phyloP scores from a whole-genome alignment of 2,113 vertebrate species.

The Typhlomys cinereus region DNA sequence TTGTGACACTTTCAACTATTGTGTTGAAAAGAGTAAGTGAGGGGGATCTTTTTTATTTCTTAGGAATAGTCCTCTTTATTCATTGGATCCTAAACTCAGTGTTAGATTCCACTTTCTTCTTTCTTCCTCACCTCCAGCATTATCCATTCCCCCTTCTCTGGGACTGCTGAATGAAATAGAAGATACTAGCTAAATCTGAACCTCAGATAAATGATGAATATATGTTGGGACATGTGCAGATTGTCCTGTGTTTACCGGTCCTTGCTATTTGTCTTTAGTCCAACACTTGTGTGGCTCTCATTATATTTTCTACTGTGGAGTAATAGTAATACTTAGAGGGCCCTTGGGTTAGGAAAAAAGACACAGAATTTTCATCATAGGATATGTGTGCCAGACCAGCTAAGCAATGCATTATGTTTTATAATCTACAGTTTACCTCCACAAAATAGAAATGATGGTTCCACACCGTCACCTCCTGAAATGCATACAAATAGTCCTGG shows the following conservation, averaged over 20 bases:
- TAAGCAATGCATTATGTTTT: neutral
- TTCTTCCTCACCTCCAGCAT: neutral
- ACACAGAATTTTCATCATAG: neutral
- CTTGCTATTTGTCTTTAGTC: neutral
- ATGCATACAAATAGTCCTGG: neutral
- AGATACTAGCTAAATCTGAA: neutral
- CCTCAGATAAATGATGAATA: neutral
- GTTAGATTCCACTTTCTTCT: neutral
- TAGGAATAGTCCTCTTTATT: neutral
- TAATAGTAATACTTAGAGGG: neutral
- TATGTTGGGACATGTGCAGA: neutral
- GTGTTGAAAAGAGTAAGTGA: neutral
- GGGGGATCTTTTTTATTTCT: neutral
- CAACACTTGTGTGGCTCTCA: neutral
- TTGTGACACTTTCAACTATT: neutral
- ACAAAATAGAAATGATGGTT: neutral
- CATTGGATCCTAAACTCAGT: neutral
- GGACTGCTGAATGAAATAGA: neutral
- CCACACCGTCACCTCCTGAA: neutral
- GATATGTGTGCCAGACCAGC: neutral
- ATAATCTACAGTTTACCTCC: neutral
- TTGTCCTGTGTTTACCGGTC: neutral
- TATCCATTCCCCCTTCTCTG: neutral
- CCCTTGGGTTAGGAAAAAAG: neutral
- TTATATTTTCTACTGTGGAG: neutral